A percentile compares a stretch with the other conserved stretches of the same genome.
Evolutionary conservation across 1,140 invertebrate species (phyloP).

Genomic region (Zaprionus gabonicus): DNA sequence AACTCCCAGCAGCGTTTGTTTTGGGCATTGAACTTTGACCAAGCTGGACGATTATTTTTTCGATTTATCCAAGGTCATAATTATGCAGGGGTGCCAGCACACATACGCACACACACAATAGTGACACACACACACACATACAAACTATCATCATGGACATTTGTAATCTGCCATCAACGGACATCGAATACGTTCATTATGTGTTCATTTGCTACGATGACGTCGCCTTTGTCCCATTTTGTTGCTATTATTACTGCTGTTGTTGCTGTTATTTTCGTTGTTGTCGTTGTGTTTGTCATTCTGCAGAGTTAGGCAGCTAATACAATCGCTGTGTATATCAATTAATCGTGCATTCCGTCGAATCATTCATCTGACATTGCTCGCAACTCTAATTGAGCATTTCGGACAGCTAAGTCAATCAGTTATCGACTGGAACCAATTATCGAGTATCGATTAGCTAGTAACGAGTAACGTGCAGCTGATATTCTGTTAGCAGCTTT

Average conservation of each 20-base stretch:
- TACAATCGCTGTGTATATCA: conserved; percentile 32
- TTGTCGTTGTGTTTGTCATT: neutral
- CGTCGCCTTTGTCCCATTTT: conserved; percentile 4
- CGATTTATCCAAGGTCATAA: conserved; percentile 32
- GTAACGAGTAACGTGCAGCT: neutral
- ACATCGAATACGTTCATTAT: conserved; percentile 28
- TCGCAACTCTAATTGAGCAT: neutral
- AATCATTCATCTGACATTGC: conserved; percentile 18
- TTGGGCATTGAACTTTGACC: conserved; percentile 43
- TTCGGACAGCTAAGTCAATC: conserved; percentile 15
- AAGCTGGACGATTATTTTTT: conserved; percentile 18
- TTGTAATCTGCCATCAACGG: conserved; percentile 36
- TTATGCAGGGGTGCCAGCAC: conserved; percentile 2
- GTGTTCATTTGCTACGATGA: conserved; percentile 30
- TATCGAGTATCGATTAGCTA: neutral
- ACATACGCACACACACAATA: neutral
- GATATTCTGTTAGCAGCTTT: neutral
- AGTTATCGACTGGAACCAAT: conserved; percentile 9
- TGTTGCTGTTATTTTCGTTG: conserved; percentile 7
- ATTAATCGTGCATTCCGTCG: conserved; percentile 30
- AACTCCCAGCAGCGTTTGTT: conserved; percentile 16
- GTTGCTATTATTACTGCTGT: conserved; percentile 5
- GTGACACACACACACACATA: neutral
- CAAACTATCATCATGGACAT: conserved; percentile 7
- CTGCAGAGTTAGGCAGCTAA: conserved; percentile 19